Evolutionary conservation across 2,888 invertebrate genomes (phyloP).

Genomic region (Ormyrus pomaceus): DNA sequence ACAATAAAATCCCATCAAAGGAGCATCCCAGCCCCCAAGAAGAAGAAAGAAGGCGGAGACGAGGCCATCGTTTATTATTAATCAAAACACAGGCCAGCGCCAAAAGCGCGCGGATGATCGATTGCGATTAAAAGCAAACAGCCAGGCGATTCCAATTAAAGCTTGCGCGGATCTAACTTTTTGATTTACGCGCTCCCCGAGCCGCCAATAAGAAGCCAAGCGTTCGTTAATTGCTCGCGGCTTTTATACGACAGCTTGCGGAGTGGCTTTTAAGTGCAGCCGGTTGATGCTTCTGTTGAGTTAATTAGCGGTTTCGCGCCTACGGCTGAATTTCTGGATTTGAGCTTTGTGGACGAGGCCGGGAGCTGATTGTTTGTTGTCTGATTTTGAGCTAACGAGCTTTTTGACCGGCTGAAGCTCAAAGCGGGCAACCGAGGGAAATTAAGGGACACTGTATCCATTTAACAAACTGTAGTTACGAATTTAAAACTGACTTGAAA

Average conservation of each 20-base stretch:
- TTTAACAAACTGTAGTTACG: no score
- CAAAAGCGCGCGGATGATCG: constrained; percentile 29
- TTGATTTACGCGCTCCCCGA: constrained; percentile 45
- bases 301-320: constrained; percentile 23
- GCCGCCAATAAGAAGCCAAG: constrained; percentile 26
- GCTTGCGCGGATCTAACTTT: constrained; percentile 44
- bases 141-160: constrained; percentile 50
- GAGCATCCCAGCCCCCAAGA: neutral
- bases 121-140: constrained; percentile 42
- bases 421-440: no score
- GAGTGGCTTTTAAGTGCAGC: no score
- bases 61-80: constrained; percentile 36
- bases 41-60: constrained; percentile 2
- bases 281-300: constrained; percentile 4
- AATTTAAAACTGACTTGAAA: no score
- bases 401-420: no score
- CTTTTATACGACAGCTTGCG: no score
- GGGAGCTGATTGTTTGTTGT: no score
- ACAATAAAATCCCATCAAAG: constrained; percentile 16
- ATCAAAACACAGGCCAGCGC: constrained; percentile 38
- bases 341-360: no score
- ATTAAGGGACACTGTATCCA: no score
- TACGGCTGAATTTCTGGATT: neutral
- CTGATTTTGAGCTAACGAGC: no score
- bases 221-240: constrained; percentile 24